Percentiles rank a stretch among this genome's conserved stretches.
These are phyloP conservation scores for Anodontia alba DNA, from an alignment of 2,888 invertebrate species.

Conservation along the genomic window DNA sequence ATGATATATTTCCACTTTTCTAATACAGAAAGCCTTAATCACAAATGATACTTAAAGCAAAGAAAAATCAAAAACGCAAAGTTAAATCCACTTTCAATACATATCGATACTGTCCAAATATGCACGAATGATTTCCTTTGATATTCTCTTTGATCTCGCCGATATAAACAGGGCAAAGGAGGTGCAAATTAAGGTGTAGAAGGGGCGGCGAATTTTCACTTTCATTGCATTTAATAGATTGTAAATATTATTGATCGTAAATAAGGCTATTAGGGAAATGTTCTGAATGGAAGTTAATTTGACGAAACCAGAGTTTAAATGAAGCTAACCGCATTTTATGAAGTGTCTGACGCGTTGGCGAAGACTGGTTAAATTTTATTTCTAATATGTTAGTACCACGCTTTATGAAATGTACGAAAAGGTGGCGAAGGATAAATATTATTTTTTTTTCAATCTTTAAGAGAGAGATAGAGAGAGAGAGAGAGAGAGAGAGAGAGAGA, in stretches of 20 bases:
- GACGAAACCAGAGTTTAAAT: not conserved
- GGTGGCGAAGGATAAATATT: no score
- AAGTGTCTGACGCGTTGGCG: no score
- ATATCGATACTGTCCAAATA: constrained; percentile 9
- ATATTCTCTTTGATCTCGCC: constrained; percentile 4
- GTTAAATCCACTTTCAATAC: constrained; percentile 3
- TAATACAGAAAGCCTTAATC: not conserved
- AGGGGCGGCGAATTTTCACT: not conserved
- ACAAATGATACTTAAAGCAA: not conserved
- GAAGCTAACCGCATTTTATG: not conserved
- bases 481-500: no score
- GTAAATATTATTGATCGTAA: constrained; percentile 10
- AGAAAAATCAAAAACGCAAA: not conserved
- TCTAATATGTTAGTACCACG: no score
- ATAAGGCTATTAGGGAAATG: not conserved
- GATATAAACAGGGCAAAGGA: constrained; percentile 5
- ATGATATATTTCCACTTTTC: no score
- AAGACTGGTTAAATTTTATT: no score
- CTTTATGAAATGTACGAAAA: no score
- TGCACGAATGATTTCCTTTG: not conserved
- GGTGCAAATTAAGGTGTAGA: constrained; percentile 13
- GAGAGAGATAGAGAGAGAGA: no score
- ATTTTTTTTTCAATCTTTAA: no score
- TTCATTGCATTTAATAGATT: constrained; percentile 1
- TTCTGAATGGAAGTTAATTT: not conserved